Evolutionary conservation across 2,113 vertebrate genomes (phyloP).

Genomic region (Pachypanchax playfairii): DNA sequence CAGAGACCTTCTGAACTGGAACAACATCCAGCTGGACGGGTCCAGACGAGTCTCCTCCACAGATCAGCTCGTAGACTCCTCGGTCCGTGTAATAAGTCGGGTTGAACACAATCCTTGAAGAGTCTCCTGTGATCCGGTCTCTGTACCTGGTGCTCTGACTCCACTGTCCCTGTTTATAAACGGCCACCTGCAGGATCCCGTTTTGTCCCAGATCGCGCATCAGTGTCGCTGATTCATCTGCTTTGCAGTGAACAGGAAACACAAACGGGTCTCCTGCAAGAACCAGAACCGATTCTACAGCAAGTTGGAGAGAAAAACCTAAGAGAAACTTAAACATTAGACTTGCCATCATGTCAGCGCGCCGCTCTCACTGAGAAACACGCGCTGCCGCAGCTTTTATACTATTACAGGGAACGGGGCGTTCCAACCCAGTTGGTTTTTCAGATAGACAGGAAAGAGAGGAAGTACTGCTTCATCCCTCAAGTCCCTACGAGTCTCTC

Average conservation of each 20-base stretch:
- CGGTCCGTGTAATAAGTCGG: neutral
- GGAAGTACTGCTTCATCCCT: no score
- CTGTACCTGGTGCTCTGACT: fast-evolving
- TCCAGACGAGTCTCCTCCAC: fast-evolving
- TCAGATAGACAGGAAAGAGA: no score
- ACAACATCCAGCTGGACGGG: neutral
- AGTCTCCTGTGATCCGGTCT: neutral
- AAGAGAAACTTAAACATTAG: no score
- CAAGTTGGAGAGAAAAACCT: no score
- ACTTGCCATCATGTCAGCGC: no score
- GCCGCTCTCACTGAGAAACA: no score
- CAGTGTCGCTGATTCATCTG: fast-evolving
- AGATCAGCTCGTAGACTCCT: neutral
- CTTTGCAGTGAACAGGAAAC: neutral
- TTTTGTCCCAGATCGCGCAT: fast-evolving
- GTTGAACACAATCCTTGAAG: neutral
- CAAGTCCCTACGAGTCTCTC: no score
- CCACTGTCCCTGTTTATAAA: neutral
- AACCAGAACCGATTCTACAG: neutral
- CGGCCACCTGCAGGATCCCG: neutral
- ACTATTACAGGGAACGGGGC: no score
- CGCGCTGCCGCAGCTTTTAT: no score
- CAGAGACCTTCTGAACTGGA: fast-evolving
- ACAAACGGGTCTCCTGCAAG: neutral
- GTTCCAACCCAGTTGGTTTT: no score